Conservation (phyloP, 30 jellyfish, hydroid and myxozoan species). For the Aurelia aurita region DNA sequence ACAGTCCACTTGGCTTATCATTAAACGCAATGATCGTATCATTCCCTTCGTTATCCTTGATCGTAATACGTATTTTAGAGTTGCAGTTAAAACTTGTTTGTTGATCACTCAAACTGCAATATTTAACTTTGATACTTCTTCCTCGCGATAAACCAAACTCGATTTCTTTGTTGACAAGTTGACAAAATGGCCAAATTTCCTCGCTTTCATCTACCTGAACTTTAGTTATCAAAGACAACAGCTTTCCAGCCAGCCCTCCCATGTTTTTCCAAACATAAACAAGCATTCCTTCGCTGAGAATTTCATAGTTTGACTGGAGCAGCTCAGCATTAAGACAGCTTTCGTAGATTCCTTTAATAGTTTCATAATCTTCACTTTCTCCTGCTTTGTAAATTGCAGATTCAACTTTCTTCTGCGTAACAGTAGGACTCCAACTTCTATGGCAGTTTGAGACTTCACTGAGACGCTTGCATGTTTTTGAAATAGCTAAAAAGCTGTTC, state of each 20-base stretch:
- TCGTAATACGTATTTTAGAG: constrained; percentile 13
- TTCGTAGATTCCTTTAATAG: constrained; percentile 17
- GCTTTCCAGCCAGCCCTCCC: constrained; percentile 33
- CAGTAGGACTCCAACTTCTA: constrained; percentile 29
- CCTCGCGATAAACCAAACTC: constrained; percentile 8
- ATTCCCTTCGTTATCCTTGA: not conserved
- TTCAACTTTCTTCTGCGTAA: constrained; percentile 50
- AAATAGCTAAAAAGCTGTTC: not conserved
- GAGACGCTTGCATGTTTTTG: constrained; percentile 53
- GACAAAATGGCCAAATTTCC: constrained; percentile 68
- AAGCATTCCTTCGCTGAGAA: not conserved
- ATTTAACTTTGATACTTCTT: not conserved
- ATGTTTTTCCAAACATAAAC: constrained; percentile 3
- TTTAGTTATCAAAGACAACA: constrained; percentile 18
- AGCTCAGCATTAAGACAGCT: constrained; percentile 55
- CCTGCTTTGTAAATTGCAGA: not conserved
- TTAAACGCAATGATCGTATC: constrained; percentile 15
- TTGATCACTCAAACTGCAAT: constrained; percentile 34
- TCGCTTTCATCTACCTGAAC: not conserved
- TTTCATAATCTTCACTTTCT: not conserved
- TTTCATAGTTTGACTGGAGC: constrained; percentile 10
- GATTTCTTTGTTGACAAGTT: constrained; percentile 15
- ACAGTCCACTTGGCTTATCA: constrained; percentile 51
- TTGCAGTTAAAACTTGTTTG: constrained; percentile 38
- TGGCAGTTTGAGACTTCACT: constrained; percentile 14